Percentiles rank a stretch among this genome's conserved stretches.
phyloP scores from a whole-genome alignment of 2,888 invertebrate genomes.

The Eristalis pertinax region DNA sequence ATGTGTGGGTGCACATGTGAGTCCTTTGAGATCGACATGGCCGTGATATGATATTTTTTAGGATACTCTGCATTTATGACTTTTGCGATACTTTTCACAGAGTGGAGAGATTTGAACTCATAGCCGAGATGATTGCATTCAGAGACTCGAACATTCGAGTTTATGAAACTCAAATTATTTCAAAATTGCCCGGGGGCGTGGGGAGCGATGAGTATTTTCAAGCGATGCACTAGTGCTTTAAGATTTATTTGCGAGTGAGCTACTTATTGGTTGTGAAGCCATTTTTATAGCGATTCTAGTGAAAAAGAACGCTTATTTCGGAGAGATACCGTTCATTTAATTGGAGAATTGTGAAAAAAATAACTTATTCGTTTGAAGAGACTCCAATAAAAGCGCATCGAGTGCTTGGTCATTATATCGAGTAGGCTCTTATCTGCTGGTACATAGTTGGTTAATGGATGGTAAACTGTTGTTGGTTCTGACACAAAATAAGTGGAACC shows the following conservation, averaged over 20 bases:
- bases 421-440: too few species aligned
- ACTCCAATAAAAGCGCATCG: too few species aligned
- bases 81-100: not conserved
- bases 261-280: not conserved
- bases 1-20: not conserved
- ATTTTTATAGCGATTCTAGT: not conserved
- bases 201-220: not conserved
- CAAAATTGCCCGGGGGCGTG: not conserved
- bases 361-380: too few species aligned
- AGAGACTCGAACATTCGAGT: not conserved
- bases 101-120: not conserved
- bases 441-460: too few species aligned
- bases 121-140: not conserved
- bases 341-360: too few species aligned
- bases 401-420: too few species aligned
- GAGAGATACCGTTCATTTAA: not conserved
- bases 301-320: not conserved
- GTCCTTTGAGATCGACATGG: not conserved
- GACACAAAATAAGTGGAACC: too few species aligned
- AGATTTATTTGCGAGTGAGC: not conserved
- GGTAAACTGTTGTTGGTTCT: too few species aligned
- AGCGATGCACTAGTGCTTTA: not conserved
- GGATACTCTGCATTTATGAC: not conserved
- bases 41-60: not conserved
- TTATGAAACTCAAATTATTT: not conserved